Conservation (phyloP, 2,113 vertebrate species). For the Hepsetus odoe region DNA sequence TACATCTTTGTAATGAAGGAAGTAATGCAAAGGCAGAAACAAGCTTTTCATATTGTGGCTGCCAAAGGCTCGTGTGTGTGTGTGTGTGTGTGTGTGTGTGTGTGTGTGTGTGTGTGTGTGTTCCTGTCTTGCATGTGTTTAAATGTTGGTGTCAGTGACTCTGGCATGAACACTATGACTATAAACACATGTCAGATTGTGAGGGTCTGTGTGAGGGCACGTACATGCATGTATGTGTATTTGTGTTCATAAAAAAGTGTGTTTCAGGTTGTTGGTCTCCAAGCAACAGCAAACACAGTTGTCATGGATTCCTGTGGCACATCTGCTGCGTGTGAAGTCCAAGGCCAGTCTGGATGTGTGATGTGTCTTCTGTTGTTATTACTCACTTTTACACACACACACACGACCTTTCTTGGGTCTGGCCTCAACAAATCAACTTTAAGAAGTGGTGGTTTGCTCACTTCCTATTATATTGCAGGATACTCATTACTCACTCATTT, state of each 20-base stretch:
- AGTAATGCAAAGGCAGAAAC: constrained; percentile 17
- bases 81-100: constrained; percentile 14
- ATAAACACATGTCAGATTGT: constrained; percentile 30
- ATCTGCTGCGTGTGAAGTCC: constrained; percentile 59
- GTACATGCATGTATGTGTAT: constrained; percentile 16
- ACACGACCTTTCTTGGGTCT: too few species aligned
- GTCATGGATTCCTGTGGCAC: constrained; percentile 38
- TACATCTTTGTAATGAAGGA: background rate
- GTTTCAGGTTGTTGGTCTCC: constrained; percentile 26
- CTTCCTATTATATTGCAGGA: too few species aligned
- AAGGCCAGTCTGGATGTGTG: constrained; percentile 56
- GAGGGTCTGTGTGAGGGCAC: constrained; percentile 17
- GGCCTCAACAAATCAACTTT: too few species aligned
- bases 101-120: background rate
- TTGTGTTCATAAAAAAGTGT: constrained; percentile 21
- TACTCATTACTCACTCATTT: too few species aligned
- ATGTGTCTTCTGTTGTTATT: constrained; percentile 62
- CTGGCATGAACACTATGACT: constrained; percentile 11
- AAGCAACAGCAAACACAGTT: constrained; percentile 44
- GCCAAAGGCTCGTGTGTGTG: background rate
- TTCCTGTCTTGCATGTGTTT: constrained; percentile 7
- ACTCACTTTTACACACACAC: constrained; percentile 9
- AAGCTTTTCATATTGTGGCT: background rate
- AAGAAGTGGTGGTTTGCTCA: too few species aligned
- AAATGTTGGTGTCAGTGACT: constrained; percentile 10